A percentile compares a stretch with the other conserved stretches of the same genome.
Evolutionary conservation across 92 coral and sea anemone genomes (phyloP).

Genomic region (Epizoanthus ramosus): DNA sequence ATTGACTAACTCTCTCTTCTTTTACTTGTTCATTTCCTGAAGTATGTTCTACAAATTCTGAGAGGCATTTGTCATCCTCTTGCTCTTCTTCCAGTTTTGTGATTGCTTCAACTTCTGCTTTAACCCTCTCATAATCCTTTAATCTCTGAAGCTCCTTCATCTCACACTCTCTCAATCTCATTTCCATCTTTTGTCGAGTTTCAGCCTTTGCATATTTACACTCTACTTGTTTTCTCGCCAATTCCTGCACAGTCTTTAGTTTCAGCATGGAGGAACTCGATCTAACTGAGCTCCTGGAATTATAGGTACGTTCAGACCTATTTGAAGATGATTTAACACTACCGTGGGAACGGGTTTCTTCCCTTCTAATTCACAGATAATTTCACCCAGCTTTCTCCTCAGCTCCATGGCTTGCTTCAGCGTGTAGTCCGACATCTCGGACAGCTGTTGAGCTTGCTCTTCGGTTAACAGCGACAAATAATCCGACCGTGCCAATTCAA

Average conservation of each 20-base stretch:
- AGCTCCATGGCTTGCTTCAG: too few species aligned
- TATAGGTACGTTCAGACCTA: too few species aligned
- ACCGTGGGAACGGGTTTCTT: constrained; percentile 27
- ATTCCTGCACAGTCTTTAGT: too few species aligned
- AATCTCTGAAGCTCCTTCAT: constrained; percentile 46
- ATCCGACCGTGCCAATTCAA: background rate
- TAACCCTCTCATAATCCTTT: constrained; percentile 53
- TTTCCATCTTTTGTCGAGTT: constrained; percentile 49
- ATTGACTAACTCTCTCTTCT: constrained; percentile 30
- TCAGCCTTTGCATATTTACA: constrained; percentile 45
- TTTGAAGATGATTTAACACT: too few species aligned
- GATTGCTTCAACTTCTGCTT: constrained; percentile 54
- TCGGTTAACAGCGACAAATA: background rate
- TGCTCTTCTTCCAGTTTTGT: constrained; percentile 43
- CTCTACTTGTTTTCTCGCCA: constrained; percentile 50
- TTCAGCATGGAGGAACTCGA: too few species aligned
- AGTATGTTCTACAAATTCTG: background rate
- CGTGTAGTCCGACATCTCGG: background rate
- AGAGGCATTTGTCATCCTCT: background rate
- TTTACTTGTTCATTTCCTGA: constrained; percentile 9
- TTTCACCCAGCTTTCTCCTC: too few species aligned
- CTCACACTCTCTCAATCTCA: constrained; percentile 44
- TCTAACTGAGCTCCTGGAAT: too few species aligned
- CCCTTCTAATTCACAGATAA: constrained; percentile 39
- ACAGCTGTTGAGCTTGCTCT: constrained; percentile 10